phyloP scores from a whole-genome alignment of 2,888 invertebrate species.

The Clunio marinus region DNA sequence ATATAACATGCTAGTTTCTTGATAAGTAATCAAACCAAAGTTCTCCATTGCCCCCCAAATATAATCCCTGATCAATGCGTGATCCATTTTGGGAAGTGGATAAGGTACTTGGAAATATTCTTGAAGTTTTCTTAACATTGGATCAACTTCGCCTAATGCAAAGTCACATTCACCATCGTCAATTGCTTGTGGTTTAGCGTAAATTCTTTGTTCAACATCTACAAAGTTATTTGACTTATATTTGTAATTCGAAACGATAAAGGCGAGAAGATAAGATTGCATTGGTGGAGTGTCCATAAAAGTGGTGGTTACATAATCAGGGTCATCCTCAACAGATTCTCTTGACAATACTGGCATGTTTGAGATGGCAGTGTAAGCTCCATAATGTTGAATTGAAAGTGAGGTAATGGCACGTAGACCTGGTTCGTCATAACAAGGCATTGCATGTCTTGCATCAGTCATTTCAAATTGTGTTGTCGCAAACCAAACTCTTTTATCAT shows the following conservation, averaged over 20 bases:
- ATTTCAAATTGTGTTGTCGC: slow-evolving; percentile 25
- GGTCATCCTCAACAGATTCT: not conserved
- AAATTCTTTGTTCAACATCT: slow-evolving; percentile 4
- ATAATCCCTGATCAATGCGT: slow-evolving; percentile 64
- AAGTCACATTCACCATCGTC: not conserved
- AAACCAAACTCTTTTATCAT: not conserved
- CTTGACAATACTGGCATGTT: not conserved
- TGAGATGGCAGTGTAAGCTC: not conserved
- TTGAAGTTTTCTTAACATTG: slow-evolving; percentile 3
- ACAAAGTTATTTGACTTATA: slow-evolving; percentile 42
- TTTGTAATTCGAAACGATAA: slow-evolving; percentile 57
- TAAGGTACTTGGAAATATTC: not conserved
- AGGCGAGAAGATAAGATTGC: slow-evolving; percentile 71
- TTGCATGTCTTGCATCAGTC: slow-evolving; percentile 3
- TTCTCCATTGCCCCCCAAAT: slow-evolving; percentile 66
- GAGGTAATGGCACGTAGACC: not conserved
- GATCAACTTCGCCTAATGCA: not conserved
- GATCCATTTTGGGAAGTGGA: slow-evolving; percentile 52
- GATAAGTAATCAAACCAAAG: slow-evolving; percentile 80
- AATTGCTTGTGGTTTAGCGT: slow-evolving; percentile 16
- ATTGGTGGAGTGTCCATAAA: slow-evolving; percentile 56
- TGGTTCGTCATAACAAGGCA: slow-evolving; percentile 29
- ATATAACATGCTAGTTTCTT: slow-evolving; percentile 48
- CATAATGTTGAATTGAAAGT: not conserved
- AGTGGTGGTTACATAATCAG: slow-evolving; percentile 14